Percentiles rank a stretch among this genome's conserved stretches.
These are phyloP conservation scores for Chrysomela aeneicollis DNA, from an alignment of 2,888 invertebrate species.

Conservation along the genomic window DNA sequence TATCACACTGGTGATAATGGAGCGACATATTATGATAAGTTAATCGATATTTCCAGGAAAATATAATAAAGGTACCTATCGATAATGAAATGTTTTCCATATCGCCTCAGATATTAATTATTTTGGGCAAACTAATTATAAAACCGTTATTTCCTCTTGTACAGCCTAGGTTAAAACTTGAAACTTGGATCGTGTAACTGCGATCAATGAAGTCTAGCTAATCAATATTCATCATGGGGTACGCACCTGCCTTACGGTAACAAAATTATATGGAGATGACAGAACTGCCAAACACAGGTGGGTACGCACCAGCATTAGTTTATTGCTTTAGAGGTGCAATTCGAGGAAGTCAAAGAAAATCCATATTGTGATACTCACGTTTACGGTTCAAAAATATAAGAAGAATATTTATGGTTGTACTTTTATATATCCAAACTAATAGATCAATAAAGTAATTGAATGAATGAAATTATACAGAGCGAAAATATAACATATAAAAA, in stretches of 20 bases:
- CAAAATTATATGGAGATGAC: not conserved
- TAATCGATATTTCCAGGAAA: too few relatives aligned
- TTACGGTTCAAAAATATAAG: slow-evolving; percentile 19
- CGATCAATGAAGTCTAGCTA: not conserved
- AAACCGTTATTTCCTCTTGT: too few relatives aligned
- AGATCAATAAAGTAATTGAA: too few relatives aligned
- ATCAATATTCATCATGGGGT: slow-evolving; percentile 20
- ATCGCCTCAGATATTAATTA: too few relatives aligned
- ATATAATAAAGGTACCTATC: too few relatives aligned
- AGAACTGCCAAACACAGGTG: not conserved
- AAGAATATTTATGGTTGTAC: slow-evolving; percentile 26
- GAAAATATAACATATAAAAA: too few relatives aligned
- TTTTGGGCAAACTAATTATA: too few relatives aligned
- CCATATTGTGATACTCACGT: slow-evolving; percentile 44
- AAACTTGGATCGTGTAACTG: not conserved
- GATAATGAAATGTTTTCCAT: too few relatives aligned
- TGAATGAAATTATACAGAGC: too few relatives aligned
- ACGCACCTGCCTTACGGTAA: slow-evolving; percentile 24
- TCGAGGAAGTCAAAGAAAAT: not conserved
- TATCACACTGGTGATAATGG: too few relatives aligned
- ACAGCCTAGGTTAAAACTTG: not conserved
- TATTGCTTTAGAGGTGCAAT: slow-evolving; percentile 11
- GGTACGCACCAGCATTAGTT: slow-evolving; percentile 4
- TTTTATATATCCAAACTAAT: too few relatives aligned
- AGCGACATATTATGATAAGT: too few relatives aligned